Percentiles rank a stretch among this genome's conserved stretches.
These are phyloP conservation scores for Lethocerus indicus DNA, from an alignment of 1,140 invertebrate species.

Conservation along the genomic window DNA sequence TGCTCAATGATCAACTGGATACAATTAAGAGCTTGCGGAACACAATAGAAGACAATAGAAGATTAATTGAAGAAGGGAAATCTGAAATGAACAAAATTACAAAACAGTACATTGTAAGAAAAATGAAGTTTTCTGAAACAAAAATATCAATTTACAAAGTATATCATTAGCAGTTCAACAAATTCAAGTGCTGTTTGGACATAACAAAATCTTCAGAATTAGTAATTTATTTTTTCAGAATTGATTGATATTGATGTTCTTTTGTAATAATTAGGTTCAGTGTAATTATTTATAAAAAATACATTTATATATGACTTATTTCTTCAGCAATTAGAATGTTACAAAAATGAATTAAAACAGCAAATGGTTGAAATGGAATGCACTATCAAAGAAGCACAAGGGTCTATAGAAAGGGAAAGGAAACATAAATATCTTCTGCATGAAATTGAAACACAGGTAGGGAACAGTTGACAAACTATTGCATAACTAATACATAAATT, in stretches of 20 bases:
- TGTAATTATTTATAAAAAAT: too few relatives aligned
- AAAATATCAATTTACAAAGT: not conserved
- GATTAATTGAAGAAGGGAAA: slow-evolving; percentile 3
- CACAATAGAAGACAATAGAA: not conserved
- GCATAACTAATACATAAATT: not conserved
- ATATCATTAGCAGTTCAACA: not conserved
- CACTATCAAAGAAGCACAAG: too few relatives aligned
- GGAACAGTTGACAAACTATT: not conserved
- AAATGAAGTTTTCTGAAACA: not conserved
- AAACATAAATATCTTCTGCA: not conserved
- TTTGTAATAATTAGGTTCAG: too few relatives aligned
- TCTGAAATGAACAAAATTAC: not conserved
- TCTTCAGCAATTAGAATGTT: too few relatives aligned
- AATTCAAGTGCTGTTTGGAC: not conserved
- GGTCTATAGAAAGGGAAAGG: too few relatives aligned
- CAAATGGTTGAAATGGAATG: too few relatives aligned
- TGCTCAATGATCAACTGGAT: slow-evolving; percentile 6
- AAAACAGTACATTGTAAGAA: slow-evolving; percentile 1
- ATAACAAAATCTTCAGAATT: not conserved
- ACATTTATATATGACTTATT: too few relatives aligned
- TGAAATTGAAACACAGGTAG: not conserved
- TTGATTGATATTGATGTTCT: too few relatives aligned
- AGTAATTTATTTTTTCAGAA: not conserved
- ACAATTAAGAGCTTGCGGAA: slow-evolving; percentile 6
- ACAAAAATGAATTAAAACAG: too few relatives aligned